These are phyloP conservation scores for Aurelia sp. DNA, from an alignment of 30 jellyfish, hydroid and myxozoan species.

Conservation along the genomic window DNA sequence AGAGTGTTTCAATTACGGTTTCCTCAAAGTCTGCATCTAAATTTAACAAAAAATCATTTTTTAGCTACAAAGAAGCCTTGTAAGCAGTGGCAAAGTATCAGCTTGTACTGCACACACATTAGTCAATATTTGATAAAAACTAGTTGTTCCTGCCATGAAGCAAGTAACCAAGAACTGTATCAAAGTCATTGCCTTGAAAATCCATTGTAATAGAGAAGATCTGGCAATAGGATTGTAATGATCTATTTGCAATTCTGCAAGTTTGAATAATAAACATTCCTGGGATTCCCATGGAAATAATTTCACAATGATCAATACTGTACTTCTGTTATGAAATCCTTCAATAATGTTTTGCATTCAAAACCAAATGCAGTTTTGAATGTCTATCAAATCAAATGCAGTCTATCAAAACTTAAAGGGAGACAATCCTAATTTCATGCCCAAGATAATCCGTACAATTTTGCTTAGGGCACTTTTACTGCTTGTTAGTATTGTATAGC, in stretches of 20 bases:
- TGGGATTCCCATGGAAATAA: not conserved
- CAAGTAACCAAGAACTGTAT: too few relatives aligned
- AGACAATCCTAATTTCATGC: not conserved
- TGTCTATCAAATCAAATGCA: too few relatives aligned
- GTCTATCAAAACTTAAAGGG: constrained; percentile 5
- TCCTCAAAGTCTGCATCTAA: constrained; percentile 7
- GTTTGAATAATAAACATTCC: not conserved
- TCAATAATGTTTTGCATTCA: not conserved
- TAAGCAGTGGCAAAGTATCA: too few relatives aligned
- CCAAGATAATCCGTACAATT: not conserved
- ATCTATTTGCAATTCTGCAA: not conserved
- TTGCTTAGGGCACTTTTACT: not conserved
- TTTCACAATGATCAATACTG: not conserved
- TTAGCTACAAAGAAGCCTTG: too few relatives aligned
- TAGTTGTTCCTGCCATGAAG: too few relatives aligned
- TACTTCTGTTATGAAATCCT: not conserved
- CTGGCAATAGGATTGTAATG: not conserved
- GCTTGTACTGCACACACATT: too few relatives aligned
- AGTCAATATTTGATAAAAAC: too few relatives aligned
- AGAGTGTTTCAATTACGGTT: constrained; percentile 1
- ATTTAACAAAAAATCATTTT: too few relatives aligned
- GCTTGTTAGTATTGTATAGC: not conserved
- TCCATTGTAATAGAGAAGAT: not conserved
- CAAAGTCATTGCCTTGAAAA: too few relatives aligned
- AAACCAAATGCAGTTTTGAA: too few relatives aligned